Evolutionary conservation across 2,113 vertebrate genomes (phyloP).

Genomic region (human): GRCh38 chr1:164650501-164651000

Average conservation of each 20-base stretch:
- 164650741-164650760: neutral
- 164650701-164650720: fast-evolving
- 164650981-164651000: fast-evolving
- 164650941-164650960: neutral
- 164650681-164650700: neutral
- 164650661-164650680: neutral
- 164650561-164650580: neutral
- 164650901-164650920: neutral
- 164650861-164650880: neutral
- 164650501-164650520: too few species aligned
- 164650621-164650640: neutral
- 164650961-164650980: neutral
- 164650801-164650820: neutral
- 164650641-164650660: neutral
- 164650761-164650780: neutral
- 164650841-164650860: neutral
- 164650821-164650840: too few species aligned
- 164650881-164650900: neutral
- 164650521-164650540: neutral
- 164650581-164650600: neutral
- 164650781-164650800: neutral
- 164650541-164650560: neutral
- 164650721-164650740: neutral
- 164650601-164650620: fast-evolving
- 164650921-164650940: neutral